Evolutionary conservation across 2,797 vertebrate genomes (phyloP).

Genomic region (Pitangus sulphuratus): DNA sequence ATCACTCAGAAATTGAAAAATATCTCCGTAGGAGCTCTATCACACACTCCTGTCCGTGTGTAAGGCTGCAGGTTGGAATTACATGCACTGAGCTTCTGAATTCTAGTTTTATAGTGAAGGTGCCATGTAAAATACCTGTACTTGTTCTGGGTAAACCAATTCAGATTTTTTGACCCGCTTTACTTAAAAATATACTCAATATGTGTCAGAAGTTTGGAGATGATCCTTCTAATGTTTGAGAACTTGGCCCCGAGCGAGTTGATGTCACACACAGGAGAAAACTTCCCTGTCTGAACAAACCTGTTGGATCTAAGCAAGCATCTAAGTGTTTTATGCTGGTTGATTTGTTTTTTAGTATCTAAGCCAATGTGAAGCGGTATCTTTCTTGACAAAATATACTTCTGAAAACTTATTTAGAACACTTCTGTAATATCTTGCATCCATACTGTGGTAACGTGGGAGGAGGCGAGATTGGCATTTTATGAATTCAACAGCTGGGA

Average conservation of each 20-base stretch:
- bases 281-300: neutral
- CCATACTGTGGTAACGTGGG: neutral
- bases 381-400: neutral
- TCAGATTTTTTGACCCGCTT: neutral
- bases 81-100: neutral
- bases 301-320: neutral
- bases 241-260: neutral
- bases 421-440: neutral
- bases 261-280: neutral
- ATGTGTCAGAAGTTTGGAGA: neutral
- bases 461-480: neutral
- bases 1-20: neutral
- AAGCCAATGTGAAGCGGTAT: neutral
- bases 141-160: neutral
- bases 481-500: neutral
- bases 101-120: neutral
- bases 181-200: neutral
- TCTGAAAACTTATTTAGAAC: neutral
- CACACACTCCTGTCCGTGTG: rapidly evolving
- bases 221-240: neutral
- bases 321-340: neutral
- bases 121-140: neutral
- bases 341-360: neutral
- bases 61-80: neutral
- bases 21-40: neutral